Conservation (phyloP, 2,113 vertebrate species). For the Caloenas nicobarica region DNA sequence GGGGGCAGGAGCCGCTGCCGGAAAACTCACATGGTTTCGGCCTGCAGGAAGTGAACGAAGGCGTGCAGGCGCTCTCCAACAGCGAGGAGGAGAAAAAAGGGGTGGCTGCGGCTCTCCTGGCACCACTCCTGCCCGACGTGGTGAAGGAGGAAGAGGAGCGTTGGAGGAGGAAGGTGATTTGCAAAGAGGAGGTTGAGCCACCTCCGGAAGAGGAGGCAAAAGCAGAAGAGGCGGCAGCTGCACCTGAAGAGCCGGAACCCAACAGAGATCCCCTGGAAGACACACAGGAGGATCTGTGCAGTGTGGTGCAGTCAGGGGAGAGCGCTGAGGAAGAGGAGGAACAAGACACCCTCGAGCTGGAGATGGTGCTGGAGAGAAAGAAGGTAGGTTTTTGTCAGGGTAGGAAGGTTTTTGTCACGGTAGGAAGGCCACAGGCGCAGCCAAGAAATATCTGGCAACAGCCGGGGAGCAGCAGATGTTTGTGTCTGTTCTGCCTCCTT, state of each 20-base stretch:
- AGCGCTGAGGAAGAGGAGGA: conserved; percentile 86
- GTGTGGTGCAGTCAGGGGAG: conserved; percentile 85
- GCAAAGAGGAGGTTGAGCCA: conserved; percentile 78
- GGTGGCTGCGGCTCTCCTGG: conserved; percentile 91
- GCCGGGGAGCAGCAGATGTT: fast-evolving
- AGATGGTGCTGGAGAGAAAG: conserved; percentile 93
- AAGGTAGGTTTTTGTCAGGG: conserved; percentile 67
- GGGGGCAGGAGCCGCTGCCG: background rate
- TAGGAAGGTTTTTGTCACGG: fast-evolving
- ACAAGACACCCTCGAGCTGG: conserved; percentile 92
- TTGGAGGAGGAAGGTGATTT: conserved; percentile 91
- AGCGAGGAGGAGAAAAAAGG: conserved; percentile 90
- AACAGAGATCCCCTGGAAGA: conserved; percentile 71
- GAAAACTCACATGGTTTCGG: background rate
- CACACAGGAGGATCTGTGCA: conserved; percentile 79
- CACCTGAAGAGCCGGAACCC: background rate
- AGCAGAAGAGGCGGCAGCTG: conserved; percentile 1
- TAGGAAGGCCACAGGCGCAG: fast-evolving
- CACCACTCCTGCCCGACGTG: conserved; percentile 87
- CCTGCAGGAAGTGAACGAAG: conserved; percentile 92
- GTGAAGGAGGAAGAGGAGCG: conserved; percentile 95
- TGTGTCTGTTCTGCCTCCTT: too few species aligned
- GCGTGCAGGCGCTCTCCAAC: conserved; percentile 89
- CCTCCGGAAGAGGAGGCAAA: conserved; percentile 75
- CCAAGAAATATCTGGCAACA: background rate